Conservation (phyloP, 2,888 invertebrate species). For the Ennomos fuscantarius region DNA sequence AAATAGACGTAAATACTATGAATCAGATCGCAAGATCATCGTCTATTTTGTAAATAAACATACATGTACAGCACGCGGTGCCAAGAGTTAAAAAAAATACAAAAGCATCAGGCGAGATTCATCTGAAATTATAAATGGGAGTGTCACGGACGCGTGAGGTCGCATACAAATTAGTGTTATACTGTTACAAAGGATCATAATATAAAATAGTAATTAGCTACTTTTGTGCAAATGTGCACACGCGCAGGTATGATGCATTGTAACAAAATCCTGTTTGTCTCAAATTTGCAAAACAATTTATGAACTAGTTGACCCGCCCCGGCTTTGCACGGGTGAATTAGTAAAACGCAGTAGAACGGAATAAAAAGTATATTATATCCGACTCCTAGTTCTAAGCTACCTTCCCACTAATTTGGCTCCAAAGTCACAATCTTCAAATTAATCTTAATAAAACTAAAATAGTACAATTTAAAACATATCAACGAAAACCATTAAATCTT, state of each 20-base stretch:
- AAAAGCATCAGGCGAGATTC: conserved; percentile 40
- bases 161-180: conserved; percentile 66
- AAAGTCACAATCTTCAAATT: too few relatives aligned
- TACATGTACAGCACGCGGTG: background rate
- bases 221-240: conserved; percentile 34
- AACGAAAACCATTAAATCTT: too few relatives aligned
- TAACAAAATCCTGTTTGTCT: too few relatives aligned
- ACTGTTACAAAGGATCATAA: conserved; percentile 16
- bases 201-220: background rate
- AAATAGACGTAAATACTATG: conserved; percentile 23
- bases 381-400: too few relatives aligned
- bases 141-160: conserved; percentile 54
- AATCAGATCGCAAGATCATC: conserved; percentile 27
- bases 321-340: too few relatives aligned
- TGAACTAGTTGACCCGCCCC: too few relatives aligned
- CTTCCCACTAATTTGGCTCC: too few relatives aligned
- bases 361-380: too few relatives aligned
- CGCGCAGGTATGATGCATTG: conserved; percentile 27
- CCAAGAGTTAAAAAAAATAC: background rate
- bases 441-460: too few relatives aligned
- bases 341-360: too few relatives aligned
- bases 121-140: conserved; percentile 40
- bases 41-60: conserved; percentile 41
- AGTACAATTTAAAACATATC: too few relatives aligned
- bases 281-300: too few relatives aligned